A percentile compares a stretch with the other conserved stretches of the same genome.
phyloP scores from a whole-genome alignment of 2,797 vertebrate genomes.

The Strix occidentalis region DNA sequence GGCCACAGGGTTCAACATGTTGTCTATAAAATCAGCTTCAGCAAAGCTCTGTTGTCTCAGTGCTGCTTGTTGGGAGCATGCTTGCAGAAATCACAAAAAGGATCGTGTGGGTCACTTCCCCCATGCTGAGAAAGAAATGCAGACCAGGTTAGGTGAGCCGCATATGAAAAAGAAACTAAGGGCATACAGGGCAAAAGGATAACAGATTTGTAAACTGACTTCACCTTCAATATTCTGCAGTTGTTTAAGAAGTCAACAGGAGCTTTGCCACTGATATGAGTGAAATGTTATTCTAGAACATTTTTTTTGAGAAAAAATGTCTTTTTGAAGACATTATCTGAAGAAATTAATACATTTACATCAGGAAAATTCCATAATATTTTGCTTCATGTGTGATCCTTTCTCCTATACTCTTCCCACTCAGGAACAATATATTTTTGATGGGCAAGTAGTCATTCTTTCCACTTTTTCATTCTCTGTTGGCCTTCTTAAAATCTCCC shows the following conservation, averaged over 20 bases:
- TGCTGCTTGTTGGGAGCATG: not conserved
- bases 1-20: not conserved
- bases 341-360: not conserved
- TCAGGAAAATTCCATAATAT: not conserved
- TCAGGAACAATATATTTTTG: not conserved
- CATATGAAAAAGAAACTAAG: not conserved
- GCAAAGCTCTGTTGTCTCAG: not conserved
- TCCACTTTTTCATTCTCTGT: not conserved
- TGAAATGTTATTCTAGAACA: not conserved
- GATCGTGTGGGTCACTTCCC: not conserved
- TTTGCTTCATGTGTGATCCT: not conserved
- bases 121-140: not conserved
- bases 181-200: not conserved
- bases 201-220: not conserved
- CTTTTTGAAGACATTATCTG: not conserved
- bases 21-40: not conserved
- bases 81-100: not conserved
- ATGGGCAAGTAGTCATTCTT: not conserved
- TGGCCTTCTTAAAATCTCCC: not conserved
- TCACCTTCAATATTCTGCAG: not conserved
- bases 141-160: not conserved
- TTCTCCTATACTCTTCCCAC: not conserved
- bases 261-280: not conserved
- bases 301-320: not conserved
- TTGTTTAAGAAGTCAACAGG: not conserved